phyloP scores from a whole-genome alignment of 2,888 invertebrate genomes.

The Automeris io region DNA sequence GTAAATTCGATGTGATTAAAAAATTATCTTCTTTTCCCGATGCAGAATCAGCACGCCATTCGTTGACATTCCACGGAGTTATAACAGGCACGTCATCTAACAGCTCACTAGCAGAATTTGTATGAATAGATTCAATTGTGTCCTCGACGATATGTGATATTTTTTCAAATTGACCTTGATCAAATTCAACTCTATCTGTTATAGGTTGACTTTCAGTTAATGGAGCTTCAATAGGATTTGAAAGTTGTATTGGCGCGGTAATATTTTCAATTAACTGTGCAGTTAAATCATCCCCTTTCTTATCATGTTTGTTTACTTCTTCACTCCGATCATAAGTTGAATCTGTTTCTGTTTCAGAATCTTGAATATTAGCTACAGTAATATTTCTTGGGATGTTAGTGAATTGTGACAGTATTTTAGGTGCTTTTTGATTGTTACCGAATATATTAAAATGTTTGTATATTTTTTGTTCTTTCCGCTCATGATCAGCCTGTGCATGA shows the following conservation, averaged over 20 bases:
- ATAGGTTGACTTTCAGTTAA: slow-evolving; percentile 28
- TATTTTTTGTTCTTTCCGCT: slow-evolving; percentile 1
- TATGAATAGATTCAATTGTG: slow-evolving; percentile 51
- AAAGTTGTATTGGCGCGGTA: slow-evolving; percentile 56
- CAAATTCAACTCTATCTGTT: slow-evolving; percentile 25
- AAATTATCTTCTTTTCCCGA: slow-evolving; percentile 32
- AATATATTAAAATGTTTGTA: no score
- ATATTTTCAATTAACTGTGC: slow-evolving; percentile 60
- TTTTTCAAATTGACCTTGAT: slow-evolving; percentile 34
- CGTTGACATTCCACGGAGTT: slow-evolving; percentile 34
- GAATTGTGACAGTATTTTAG: no score
- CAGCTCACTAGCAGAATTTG: slow-evolving; percentile 45
- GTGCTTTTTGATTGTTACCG: no score
- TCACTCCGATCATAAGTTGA: slow-evolving; percentile 59
- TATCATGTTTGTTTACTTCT: slow-evolving; percentile 49
- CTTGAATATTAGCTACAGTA: slow-evolving; percentile 9
- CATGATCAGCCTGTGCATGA: slow-evolving; percentile 6
- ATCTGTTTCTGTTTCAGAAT: slow-evolving; percentile 29
- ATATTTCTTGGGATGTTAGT: background rate
- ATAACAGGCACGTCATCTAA: slow-evolving; percentile 30
- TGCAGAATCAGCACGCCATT: background rate
- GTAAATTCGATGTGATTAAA: slow-evolving; percentile 29
- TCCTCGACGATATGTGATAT: slow-evolving; percentile 54
- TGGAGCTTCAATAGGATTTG: slow-evolving; percentile 51
- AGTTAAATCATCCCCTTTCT: slow-evolving; percentile 50